Evolutionary conservation across 2,888 invertebrate genomes (phyloP).

Genomic region (Lithodes maja): DNA sequence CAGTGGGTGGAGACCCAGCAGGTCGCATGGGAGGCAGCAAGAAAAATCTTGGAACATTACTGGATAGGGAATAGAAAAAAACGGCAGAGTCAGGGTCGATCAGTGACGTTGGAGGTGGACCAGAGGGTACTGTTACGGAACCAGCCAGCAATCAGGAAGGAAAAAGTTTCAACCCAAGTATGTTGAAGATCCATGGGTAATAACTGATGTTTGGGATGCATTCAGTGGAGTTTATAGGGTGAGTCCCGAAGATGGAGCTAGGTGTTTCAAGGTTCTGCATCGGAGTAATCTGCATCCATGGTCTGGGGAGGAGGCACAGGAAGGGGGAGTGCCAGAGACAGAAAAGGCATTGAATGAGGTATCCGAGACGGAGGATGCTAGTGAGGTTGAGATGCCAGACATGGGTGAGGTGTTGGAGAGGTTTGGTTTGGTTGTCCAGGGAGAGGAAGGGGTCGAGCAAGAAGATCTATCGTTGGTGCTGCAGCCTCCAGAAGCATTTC

Average conservation of each 20-base stretch:
- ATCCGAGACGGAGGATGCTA: not conserved
- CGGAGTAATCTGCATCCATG: not conserved
- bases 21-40: not conserved
- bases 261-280: not conserved
- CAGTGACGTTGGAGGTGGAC: not conserved
- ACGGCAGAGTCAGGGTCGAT: not conserved
- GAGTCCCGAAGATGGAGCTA: not conserved
- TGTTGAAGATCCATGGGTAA: not conserved
- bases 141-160: not conserved
- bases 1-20: not conserved
- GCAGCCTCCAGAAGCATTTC: not conserved
- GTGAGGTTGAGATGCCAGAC: conserved; percentile 10
- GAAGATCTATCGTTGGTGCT: not conserved
- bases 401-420: not conserved
- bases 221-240: not conserved
- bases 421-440: not conserved
- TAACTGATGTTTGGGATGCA: not conserved
- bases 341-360: not conserved
- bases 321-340: not conserved
- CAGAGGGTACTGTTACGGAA: not conserved
- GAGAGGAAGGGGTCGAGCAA: not conserved
- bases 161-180: not conserved
- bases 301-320: not conserved
- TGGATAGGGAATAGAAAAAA: not conserved
- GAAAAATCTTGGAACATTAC: not conserved